A percentile compares a stretch with the other conserved stretches of the same genome.
These are phyloP conservation scores for Carcinoscorpius rotundicauda DNA, from an alignment of 1,140 invertebrate genomes.

Conservation along the genomic window DNA sequence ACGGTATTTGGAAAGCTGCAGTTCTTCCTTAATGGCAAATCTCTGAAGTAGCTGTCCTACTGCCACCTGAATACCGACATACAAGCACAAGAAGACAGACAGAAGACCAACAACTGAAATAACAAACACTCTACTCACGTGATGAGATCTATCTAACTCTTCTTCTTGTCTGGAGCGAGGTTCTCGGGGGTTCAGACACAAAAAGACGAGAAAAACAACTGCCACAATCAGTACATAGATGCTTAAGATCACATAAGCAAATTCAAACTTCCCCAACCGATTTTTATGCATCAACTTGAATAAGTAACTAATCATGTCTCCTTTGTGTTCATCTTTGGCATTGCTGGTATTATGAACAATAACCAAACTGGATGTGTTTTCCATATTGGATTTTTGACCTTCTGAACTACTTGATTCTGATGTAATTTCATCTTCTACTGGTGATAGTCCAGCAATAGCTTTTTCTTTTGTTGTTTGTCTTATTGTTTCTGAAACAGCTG, in stretches of 20 bases:
- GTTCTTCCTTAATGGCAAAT: slow-evolving; percentile 30
- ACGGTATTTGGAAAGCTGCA: slow-evolving; percentile 27
- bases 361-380: too few relatives aligned
- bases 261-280: slow-evolving; percentile 18
- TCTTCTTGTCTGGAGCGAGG: slow-evolving; percentile 26
- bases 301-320: not conserved
- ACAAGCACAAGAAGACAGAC: slow-evolving; percentile 37
- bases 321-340: not conserved
- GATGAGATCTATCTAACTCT: slow-evolving; percentile 14
- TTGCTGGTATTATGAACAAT: not conserved
- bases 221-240: slow-evolving; percentile 33
- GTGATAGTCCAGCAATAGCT: too few relatives aligned
- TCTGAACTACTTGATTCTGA: too few relatives aligned
- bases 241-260: slow-evolving; percentile 37
- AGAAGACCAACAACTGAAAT: slow-evolving; percentile 30
- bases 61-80: slow-evolving; percentile 38
- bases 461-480: too few relatives aligned
- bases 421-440: too few relatives aligned
- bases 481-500: too few relatives aligned
- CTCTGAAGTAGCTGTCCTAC: slow-evolving; percentile 37
- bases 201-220: slow-evolving; percentile 33
- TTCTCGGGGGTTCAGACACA: slow-evolving; percentile 32
- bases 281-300: not conserved
- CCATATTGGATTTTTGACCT: too few relatives aligned
- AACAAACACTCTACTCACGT: slow-evolving; percentile 17